These are phyloP conservation scores for Graptemys geographica DNA, from an alignment of 2,797 vertebrate genomes.

Conservation along the genomic window DNA sequence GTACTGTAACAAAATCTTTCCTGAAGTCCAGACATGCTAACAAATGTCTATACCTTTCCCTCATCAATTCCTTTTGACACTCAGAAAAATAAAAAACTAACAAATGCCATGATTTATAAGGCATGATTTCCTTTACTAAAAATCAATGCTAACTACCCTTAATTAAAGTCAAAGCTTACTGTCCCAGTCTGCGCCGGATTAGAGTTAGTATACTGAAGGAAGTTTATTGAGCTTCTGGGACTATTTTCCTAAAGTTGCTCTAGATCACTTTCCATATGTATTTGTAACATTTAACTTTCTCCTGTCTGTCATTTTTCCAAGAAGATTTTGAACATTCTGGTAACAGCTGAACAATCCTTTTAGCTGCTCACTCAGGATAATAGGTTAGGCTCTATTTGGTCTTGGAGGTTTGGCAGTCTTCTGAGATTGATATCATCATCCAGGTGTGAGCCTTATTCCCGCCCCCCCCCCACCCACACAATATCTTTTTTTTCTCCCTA, in stretches of 20 bases:
- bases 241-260: not conserved
- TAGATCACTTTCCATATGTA: constrained; percentile 23
- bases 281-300: constrained; percentile 20
- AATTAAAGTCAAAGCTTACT: constrained; percentile 8
- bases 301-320: constrained; percentile 14
- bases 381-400: not conserved
- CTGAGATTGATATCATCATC: not conserved
- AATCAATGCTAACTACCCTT: not conserved
- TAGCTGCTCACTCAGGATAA: not conserved
- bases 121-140: not conserved
- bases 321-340: constrained; percentile 1
- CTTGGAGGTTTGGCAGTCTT: not conserved
- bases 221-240: constrained; percentile 22
- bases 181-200: not conserved
- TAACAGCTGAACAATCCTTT: not conserved
- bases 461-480: fast-evolving
- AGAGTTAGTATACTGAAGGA: not conserved
- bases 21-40: not conserved
- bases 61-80: not conserved
- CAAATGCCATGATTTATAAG: not conserved
- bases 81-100: not conserved
- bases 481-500: not conserved
- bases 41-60: not conserved
- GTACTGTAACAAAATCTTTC: not conserved
- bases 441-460: not conserved